phyloP scores from a whole-genome alignment of 2,888 invertebrate species.

The Amiota mariae region DNA sequence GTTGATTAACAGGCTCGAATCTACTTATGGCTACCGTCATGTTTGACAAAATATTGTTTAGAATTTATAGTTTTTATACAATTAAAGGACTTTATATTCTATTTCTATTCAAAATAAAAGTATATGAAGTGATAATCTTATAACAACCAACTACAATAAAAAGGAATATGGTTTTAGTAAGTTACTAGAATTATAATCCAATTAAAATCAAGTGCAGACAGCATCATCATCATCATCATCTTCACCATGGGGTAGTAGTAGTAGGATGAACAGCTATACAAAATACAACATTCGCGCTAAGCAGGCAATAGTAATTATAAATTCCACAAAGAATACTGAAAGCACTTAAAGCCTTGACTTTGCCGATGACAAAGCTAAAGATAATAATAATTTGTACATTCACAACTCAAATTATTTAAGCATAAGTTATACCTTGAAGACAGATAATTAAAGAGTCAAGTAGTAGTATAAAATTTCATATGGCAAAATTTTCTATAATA shows the following conservation, averaged over 20 bases:
- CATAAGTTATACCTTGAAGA: background rate
- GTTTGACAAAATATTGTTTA: too few species aligned
- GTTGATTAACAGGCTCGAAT: too few species aligned
- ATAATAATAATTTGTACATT: slow-evolving; percentile 18
- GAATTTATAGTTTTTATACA: too few species aligned
- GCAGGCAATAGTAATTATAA: slow-evolving; percentile 13
- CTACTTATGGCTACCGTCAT: too few species aligned
- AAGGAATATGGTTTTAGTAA: too few species aligned
- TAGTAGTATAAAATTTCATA: too few species aligned
- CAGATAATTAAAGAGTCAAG: background rate
- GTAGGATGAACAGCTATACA: background rate
- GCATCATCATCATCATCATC: background rate
- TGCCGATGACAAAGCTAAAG: background rate
- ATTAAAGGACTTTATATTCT: too few species aligned
- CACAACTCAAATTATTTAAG: slow-evolving; percentile 17
- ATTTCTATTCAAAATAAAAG: too few species aligned
- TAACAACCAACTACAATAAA: too few species aligned
- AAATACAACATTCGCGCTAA: background rate
- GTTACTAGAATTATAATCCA: slow-evolving; percentile 10
- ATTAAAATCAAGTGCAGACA: slow-evolving; percentile 18
- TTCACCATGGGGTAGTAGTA: background rate
- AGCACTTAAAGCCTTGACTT: background rate
- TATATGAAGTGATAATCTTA: too few species aligned
- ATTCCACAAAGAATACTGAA: background rate
- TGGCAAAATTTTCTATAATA: background rate